Evolutionary conservation across 2,888 invertebrate genomes (phyloP).

Genomic region (Limulus polyphemus): DNA sequence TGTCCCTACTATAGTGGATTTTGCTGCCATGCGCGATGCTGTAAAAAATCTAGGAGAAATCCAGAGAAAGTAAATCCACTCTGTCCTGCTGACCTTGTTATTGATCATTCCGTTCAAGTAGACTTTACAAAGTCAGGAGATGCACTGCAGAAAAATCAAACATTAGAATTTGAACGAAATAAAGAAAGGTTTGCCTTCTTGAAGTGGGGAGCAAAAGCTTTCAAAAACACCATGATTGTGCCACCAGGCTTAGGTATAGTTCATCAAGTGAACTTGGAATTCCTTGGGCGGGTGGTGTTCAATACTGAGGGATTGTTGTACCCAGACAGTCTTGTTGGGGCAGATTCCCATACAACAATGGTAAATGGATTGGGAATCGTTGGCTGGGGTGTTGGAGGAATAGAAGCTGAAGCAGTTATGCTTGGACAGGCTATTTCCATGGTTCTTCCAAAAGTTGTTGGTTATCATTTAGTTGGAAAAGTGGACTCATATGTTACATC

Average conservation of each 20-base stretch:
- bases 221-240: constrained; percentile 23
- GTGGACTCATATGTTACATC: constrained; percentile 10
- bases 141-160: constrained; percentile 11
- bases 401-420: constrained; percentile 18
- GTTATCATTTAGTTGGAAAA: constrained; percentile 9
- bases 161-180: constrained; percentile 23
- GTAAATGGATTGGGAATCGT: constrained; percentile 26
- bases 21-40: constrained; percentile 25
- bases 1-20: constrained; percentile 25
- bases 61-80: constrained; percentile 16
- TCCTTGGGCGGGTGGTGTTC: constrained; percentile 22
- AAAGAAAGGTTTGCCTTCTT: constrained; percentile 23
- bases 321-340: constrained; percentile 25
- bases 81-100: constrained; percentile 20
- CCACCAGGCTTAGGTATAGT: constrained; percentile 26
- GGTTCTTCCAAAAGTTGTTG: constrained; percentile 14
- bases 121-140: constrained; percentile 7
- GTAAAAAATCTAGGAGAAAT: constrained; percentile 14
- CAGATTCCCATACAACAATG: constrained; percentile 28
- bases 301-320: constrained; percentile 8
- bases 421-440: constrained; percentile 12
- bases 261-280: constrained; percentile 27
- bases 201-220: constrained; percentile 22
- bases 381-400: constrained; percentile 28
- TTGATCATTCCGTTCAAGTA: constrained; percentile 24